Base-by-base conservation (phyloP, 2,888 invertebrate genomes). In the Cosmorhoe ocellata region DNA sequence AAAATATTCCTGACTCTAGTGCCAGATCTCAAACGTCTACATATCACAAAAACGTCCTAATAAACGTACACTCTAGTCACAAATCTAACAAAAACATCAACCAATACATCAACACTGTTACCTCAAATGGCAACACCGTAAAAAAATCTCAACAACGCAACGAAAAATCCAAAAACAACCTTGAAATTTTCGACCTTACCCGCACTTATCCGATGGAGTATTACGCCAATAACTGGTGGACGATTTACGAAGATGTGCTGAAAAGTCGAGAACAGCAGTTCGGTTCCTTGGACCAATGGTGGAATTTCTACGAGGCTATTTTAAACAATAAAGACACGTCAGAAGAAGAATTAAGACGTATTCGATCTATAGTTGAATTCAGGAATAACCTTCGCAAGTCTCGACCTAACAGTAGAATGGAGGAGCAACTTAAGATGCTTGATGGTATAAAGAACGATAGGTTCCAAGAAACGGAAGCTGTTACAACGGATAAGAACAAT, bases 161-260 rank as follows among this genome's bases (percentile, higher is more conserved):
- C 0, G 66, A 76, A 27, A 71, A 71, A 5, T 62, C 67, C 0
- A 69, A 57, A 56, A 79, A 79, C 18, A 75, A 73, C 26, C 18
- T 73, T 0, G 84, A 89, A 69, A 88, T 89, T 2, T 81, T 81
- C 22, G 89, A 90, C 39, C 51, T 90, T 24, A 89, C 85, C 0
- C 61, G 83, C 0, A 85, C 86, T 0, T 90, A 90, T 50, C 90
- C 91, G 0, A 56, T 71, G 32, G 76, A 90, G 53, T 91, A 89
- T 50, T 91, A 91, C 64, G 91, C 91, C 0, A 91, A 91, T 60
- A 91, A 91, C 44, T 91, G 90, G 91, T 91, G 91, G 91, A 63
- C 72, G 0, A 91, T 91, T 1, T 91, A 91, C 69, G 86, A 90
- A 53, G 89, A 89, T 13, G 68, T 91, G 0, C 50, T 91, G 0